Conservation (phyloP, 2,113 vertebrate genomes). For the Chinchilla lanigera region DNA sequence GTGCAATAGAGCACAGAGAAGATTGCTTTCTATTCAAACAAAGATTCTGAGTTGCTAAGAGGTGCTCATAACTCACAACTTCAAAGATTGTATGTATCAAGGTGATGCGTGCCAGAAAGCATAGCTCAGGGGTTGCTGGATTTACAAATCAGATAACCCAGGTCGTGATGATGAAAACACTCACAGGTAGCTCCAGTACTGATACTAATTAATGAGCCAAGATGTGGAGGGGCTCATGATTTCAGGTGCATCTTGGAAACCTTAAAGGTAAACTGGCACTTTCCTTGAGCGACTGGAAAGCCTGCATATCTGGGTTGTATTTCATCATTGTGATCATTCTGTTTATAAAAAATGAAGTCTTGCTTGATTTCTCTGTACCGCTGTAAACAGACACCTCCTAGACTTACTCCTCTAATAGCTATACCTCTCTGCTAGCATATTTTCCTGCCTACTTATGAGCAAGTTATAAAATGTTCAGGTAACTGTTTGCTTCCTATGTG, state of each 20-base stretch:
- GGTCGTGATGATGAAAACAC: not conserved
- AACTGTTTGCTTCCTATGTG: not conserved
- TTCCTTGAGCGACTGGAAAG: not conserved
- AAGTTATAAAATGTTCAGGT: not conserved
- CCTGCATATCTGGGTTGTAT: not conserved
- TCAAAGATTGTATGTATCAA: not conserved
- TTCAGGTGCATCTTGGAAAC: not conserved
- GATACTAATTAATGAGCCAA: not conserved
- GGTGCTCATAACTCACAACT: not conserved
- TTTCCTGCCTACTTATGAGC: conserved; percentile 15
- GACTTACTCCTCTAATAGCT: not conserved
- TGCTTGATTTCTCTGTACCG: conserved; percentile 1
- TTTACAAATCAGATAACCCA: not conserved
- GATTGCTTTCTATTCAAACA: not conserved
- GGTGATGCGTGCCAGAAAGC: not conserved
- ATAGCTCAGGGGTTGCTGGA: not conserved
- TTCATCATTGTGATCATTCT: not conserved
- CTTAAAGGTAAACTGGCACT: not conserved
- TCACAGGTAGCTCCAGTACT: not conserved
- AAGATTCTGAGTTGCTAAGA: not conserved
- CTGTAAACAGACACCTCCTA: conserved; percentile 2
- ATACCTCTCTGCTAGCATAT: not conserved
- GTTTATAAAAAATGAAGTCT: not conserved
- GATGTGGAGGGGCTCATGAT: not conserved
- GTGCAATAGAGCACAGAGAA: not conserved